Percentiles rank a stretch among this genome's conserved stretches.
Conservation (phyloP, 2,797 vertebrate genomes). For the Molossus alvarezi region DNA sequence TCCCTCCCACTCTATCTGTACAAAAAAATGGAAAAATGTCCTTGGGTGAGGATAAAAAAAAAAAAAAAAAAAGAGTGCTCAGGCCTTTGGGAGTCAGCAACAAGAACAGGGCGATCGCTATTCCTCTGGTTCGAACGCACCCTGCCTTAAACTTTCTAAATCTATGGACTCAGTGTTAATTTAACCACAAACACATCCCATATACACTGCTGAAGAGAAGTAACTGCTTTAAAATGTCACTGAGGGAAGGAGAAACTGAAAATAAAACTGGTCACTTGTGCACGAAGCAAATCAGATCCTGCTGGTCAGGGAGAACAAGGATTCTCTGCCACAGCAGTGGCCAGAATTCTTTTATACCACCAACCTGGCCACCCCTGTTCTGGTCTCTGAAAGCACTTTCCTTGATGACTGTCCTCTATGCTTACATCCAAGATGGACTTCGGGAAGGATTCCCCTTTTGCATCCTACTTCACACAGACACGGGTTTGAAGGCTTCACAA, state of each 20-base stretch:
- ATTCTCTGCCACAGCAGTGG: no score
- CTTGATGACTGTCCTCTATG: not conserved
- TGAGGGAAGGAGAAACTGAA: not conserved
- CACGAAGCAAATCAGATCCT: not conserved
- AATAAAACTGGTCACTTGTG: not conserved
- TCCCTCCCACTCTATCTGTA: no score
- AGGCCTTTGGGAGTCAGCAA: not conserved
- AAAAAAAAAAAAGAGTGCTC: not conserved
- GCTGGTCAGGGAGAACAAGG: not conserved
- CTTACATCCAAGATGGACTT: not conserved
- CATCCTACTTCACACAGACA: not conserved
- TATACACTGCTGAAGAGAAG: not conserved
- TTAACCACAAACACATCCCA: not conserved
- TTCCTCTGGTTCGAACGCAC: not conserved
- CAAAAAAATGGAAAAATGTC: no score
- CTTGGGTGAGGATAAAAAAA: no score
- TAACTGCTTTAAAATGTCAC: constrained; percentile 8
- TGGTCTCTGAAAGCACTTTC: not conserved
- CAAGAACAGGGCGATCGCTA: not conserved
- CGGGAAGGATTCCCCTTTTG: not conserved
- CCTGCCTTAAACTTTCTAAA: not conserved
- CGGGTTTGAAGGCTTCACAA: not conserved
- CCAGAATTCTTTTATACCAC: not conserved
- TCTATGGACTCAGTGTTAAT: not conserved
- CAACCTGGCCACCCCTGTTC: not conserved